These are phyloP conservation scores for Vipera ursinii DNA, from an alignment of 2,797 vertebrate species.

Conservation along the genomic window DNA sequence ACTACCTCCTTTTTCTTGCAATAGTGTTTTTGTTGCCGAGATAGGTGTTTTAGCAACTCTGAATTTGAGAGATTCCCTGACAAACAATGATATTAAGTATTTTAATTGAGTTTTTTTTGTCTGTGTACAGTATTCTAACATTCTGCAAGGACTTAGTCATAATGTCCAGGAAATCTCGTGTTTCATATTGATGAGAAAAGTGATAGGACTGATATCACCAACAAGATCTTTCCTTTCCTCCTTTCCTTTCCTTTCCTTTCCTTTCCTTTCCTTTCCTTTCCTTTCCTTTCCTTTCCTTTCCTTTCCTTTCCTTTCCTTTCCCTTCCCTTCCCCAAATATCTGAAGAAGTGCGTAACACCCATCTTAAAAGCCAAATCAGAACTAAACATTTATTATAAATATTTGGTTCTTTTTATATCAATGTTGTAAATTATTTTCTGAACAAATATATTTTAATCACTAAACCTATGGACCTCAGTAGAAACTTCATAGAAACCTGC, in stretches of 20 bases:
- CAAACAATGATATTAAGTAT: neutral
- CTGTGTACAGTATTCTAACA: neutral
- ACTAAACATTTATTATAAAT: constrained; percentile 25
- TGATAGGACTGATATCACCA: neutral
- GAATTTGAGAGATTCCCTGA: neutral
- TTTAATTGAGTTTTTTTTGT: neutral
- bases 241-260: neutral
- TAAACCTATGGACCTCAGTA: fast-evolving
- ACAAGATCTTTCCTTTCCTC: neutral
- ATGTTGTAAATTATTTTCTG: neutral
- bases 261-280: no score
- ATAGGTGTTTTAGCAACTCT: neutral
- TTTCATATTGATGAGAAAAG: neutral
- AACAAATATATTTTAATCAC: no score
- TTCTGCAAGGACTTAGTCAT: neutral
- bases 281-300: no score
- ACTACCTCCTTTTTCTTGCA: neutral
- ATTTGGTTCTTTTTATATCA: constrained; percentile 44
- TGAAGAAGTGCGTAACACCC: constrained; percentile 1
- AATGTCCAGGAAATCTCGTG: neutral
- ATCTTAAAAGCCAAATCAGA: constrained; percentile 32
- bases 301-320: no score
- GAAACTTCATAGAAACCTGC: neutral
- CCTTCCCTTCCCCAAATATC: constrained; percentile 3
- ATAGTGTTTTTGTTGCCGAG: neutral